Evolutionary conservation across 2,888 invertebrate species (phyloP).

Genomic region (Pristionchus mayeri): DNA sequence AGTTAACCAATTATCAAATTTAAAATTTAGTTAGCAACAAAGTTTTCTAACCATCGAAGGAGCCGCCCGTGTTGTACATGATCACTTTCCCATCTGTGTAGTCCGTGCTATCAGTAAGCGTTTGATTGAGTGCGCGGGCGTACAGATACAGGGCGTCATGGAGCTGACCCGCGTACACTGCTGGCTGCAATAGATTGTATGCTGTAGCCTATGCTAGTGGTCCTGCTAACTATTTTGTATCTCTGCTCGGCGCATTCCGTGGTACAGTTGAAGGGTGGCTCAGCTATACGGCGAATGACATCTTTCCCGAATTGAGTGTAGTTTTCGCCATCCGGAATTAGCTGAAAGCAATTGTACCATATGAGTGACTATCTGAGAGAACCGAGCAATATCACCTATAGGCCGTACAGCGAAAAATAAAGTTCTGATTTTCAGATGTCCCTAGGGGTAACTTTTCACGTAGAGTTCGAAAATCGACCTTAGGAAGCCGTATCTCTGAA

Average conservation of each 20-base stretch:
- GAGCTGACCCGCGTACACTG: conserved; percentile 59
- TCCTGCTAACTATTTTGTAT: conserved; percentile 32
- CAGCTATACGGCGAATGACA: conserved; percentile 11
- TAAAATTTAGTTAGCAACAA: too few species aligned
- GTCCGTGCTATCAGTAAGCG: conserved; percentile 52
- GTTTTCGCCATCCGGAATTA: conserved; percentile 27
- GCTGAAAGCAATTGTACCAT: neutral
- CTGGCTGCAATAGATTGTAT: neutral
- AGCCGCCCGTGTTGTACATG: conserved; percentile 50
- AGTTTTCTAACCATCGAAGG: conserved; percentile 53
- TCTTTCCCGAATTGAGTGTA: conserved; percentile 44
- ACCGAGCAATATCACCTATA: too few species aligned
- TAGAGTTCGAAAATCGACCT: too few species aligned
- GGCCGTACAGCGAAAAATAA: too few species aligned
- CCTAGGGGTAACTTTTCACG: too few species aligned
- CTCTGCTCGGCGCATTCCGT: neutral
- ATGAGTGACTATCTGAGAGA: too few species aligned
- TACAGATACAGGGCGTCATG: conserved; percentile 63
- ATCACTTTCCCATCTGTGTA: conserved; percentile 54
- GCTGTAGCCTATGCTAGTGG: neutral
- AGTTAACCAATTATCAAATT: neutral
- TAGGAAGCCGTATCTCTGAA: too few species aligned
- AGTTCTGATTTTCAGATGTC: too few species aligned
- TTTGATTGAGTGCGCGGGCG: conserved; percentile 58
- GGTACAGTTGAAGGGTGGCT: conserved; percentile 46